Evolutionary conservation across 2,888 invertebrate genomes (phyloP).

Genomic region (Campopleginae sp.): DNA sequence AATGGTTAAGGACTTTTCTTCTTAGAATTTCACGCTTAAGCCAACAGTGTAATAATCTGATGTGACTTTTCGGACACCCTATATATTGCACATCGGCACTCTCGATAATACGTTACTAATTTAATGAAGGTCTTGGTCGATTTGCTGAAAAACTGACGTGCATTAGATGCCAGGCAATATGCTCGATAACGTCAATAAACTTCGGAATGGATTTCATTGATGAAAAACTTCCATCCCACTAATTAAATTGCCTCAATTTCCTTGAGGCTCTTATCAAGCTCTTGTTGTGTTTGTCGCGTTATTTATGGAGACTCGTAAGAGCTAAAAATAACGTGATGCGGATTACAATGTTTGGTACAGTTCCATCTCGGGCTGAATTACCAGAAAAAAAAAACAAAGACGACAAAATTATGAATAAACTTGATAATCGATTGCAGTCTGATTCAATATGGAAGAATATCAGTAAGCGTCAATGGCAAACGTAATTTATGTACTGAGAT

Average conservation of each 20-base stretch:
- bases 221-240: background rate
- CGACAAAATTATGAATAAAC: background rate
- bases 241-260: constrained; percentile 10
- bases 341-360: background rate
- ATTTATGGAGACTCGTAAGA: background rate
- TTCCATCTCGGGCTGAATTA: background rate
- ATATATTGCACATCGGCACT: background rate
- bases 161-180: background rate
- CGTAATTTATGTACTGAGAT: constrained; percentile 1
- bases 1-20: background rate
- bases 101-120: constrained; percentile 34
- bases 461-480: too few species aligned
- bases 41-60: background rate
- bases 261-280: background rate
- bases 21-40: background rate
- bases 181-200: background rate
- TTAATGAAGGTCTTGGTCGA: constrained; percentile 25
- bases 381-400: background rate
- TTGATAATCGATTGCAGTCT: background rate
- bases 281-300: background rate
- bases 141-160: background rate
- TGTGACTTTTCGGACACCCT: constrained; percentile 8
- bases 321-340: background rate
- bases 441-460: background rate
- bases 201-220: constrained; percentile 12